Conservation (phyloP, 2,888 invertebrate species). For the Temnothorax rugatulus region DNA sequence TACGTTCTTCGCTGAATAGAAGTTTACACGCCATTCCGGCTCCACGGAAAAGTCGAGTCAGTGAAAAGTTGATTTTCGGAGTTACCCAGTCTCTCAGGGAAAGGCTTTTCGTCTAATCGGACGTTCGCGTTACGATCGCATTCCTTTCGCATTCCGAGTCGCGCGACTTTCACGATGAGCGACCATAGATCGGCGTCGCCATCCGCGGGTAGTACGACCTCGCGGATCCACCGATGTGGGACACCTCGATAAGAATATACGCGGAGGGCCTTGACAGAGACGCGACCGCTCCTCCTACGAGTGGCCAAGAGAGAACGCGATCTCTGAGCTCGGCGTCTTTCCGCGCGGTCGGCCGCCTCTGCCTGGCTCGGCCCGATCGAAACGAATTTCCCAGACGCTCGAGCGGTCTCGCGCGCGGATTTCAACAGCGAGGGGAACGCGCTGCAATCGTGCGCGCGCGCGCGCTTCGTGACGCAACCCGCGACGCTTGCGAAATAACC, state of each 20-base stretch:
- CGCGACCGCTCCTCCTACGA: constrained; percentile 69
- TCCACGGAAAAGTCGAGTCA: not conserved
- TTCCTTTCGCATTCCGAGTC: not conserved
- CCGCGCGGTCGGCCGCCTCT: not conserved
- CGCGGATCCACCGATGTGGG: constrained; percentile 68
- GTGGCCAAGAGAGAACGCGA: constrained; percentile 55
- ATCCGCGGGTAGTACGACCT: constrained; percentile 59
- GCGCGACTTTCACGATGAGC: not conserved
- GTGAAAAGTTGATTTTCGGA: not conserved
- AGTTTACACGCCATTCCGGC: not conserved
- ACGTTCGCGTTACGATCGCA: constrained; percentile 10
- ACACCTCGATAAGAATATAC: constrained; percentile 71
- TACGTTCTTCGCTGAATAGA: not conserved
- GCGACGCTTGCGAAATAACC: constrained; percentile 49
- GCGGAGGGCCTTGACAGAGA: constrained; percentile 74
- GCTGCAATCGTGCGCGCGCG: constrained; percentile 17
- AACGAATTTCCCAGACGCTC: constrained; percentile 64
- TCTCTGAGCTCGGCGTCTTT: not conserved
- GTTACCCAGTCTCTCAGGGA: not conserved
- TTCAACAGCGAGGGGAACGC: constrained; percentile 56
- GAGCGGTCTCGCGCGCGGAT: constrained; percentile 37
- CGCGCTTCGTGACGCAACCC: constrained; percentile 27
- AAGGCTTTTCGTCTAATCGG: not conserved
- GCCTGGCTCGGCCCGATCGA: constrained; percentile 38
- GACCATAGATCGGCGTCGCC: not conserved